Evolutionary conservation across 2,797 vertebrate species (phyloP).

Genomic region (Lepidocolaptes lacrymiger): DNA sequence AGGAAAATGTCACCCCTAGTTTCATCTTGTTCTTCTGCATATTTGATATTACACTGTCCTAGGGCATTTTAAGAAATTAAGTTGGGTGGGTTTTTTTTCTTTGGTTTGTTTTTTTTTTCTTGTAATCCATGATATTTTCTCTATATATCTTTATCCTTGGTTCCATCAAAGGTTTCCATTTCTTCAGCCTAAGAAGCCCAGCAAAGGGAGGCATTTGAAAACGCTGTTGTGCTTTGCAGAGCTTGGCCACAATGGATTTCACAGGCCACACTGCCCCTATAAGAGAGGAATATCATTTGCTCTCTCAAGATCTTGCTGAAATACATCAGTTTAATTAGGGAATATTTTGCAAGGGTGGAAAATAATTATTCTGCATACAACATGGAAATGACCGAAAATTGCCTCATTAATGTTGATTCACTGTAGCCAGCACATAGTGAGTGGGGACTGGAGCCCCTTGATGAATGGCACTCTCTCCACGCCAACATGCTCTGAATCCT

Average conservation of each 20-base stretch:
- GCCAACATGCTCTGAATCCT: rapidly evolving
- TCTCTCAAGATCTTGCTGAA: not conserved
- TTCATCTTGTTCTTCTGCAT: not conserved
- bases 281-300: not conserved
- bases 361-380: slow-evolving; percentile 21
- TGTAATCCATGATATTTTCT: not conserved
- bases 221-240: not conserved
- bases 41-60: not conserved
- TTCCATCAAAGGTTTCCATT: slow-evolving; percentile 20
- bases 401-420: slow-evolving; percentile 53
- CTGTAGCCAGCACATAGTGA: not conserved
- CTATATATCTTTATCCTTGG: not conserved
- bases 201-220: not conserved
- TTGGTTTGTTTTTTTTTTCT: too few relatives aligned
- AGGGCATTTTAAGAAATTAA: not conserved
- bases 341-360: slow-evolving; percentile 15
- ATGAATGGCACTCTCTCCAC: not conserved
- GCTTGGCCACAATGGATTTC: not conserved
- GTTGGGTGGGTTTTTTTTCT: not conserved
- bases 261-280: not conserved
- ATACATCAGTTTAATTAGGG: slow-evolving; percentile 53
- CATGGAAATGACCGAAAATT: slow-evolving; percentile 40
- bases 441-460: not conserved
- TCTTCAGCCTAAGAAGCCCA: slow-evolving; percentile 29
- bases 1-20: not conserved